These are phyloP conservation scores for Drosophila tristis DNA, from an alignment of 1,140 invertebrate genomes.

Conservation along the genomic window DNA sequence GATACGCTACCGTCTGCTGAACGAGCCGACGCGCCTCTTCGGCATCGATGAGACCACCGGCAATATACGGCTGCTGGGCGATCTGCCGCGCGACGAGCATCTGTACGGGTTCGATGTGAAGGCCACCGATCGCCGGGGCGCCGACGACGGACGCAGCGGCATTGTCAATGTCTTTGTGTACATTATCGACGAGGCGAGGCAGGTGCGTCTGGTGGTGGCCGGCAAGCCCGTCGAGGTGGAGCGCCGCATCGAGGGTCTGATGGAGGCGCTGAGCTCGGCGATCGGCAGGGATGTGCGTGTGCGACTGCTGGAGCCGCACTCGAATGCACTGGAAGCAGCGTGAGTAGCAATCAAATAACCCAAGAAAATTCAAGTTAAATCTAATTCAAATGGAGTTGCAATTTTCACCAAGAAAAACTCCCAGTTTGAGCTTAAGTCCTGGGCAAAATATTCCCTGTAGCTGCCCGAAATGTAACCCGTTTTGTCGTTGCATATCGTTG, in stretches of 20 bases:
- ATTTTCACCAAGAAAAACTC: no score
- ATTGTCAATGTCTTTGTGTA: slow-evolving; percentile 94
- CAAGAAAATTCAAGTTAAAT: no score
- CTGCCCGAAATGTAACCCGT: no score
- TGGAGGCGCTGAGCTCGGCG: slow-evolving; percentile 88
- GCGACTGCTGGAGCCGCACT: slow-evolving; percentile 90
- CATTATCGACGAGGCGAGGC: slow-evolving; percentile 91
- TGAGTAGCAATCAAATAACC: slow-evolving; percentile 85
- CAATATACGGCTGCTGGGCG: slow-evolving; percentile 88
- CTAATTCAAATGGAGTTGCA: no score
- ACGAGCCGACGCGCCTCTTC: slow-evolving; percentile 88
- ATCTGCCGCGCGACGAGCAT: slow-evolving; percentile 87
- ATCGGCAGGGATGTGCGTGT: slow-evolving; percentile 92
- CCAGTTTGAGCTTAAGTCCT: no score
- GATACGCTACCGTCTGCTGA: slow-evolving; percentile 91
- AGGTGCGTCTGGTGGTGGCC: slow-evolving; percentile 91
- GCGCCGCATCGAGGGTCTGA: slow-evolving; percentile 88
- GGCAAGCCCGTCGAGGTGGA: slow-evolving; percentile 91
- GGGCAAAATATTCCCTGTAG: no score
- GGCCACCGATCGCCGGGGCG: slow-evolving; percentile 91
- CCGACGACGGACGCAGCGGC: slow-evolving; percentile 91
- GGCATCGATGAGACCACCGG: slow-evolving; percentile 90
- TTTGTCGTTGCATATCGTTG: not conserved
- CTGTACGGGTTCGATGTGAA: slow-evolving; percentile 95
- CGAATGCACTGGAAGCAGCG: slow-evolving; percentile 86